A percentile compares a stretch with the other conserved stretches of the same genome.
phyloP scores from a whole-genome alignment of 2,797 vertebrate genomes.

The Orientallactaga sibirica region DNA sequence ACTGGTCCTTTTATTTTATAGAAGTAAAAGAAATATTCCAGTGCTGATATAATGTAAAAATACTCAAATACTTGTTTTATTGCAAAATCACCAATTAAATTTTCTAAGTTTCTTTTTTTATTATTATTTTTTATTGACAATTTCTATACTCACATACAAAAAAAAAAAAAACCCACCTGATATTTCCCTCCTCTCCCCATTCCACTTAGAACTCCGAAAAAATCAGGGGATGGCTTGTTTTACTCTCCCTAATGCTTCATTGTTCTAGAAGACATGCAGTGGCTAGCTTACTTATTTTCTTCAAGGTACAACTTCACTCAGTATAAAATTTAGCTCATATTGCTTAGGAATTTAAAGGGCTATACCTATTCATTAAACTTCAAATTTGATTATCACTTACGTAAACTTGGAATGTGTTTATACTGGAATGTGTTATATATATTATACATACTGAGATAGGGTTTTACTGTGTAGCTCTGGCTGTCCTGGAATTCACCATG shows the following conservation, averaged over 20 bases:
- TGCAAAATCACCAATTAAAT: neutral
- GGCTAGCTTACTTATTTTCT: neutral
- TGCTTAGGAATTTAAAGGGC: constrained; percentile 32
- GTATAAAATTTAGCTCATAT: neutral
- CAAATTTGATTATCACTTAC: constrained; percentile 10
- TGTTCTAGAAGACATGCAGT: neutral
- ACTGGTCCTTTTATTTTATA: neutral
- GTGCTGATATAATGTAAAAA: neutral
- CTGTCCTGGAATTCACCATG: neutral
- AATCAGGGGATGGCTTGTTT: neutral
- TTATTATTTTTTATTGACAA: neutral
- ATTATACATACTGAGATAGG: neutral
- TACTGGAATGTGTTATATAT: neutral
- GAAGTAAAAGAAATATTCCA: constrained; percentile 1
- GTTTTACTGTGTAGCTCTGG: neutral
- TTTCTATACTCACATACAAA: no score
- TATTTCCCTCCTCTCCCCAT: no score
- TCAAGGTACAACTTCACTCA: neutral
- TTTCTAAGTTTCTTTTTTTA: constrained; percentile 22
- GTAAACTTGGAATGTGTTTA: neutral
- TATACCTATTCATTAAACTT: neutral
- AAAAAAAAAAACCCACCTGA: no score
- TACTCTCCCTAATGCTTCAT: neutral
- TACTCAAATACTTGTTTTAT: neutral
- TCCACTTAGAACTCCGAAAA: neutral